Evolutionary conservation across 2,888 invertebrate species (phyloP).

Genomic region (Zaprionus bogoriensis): DNA sequence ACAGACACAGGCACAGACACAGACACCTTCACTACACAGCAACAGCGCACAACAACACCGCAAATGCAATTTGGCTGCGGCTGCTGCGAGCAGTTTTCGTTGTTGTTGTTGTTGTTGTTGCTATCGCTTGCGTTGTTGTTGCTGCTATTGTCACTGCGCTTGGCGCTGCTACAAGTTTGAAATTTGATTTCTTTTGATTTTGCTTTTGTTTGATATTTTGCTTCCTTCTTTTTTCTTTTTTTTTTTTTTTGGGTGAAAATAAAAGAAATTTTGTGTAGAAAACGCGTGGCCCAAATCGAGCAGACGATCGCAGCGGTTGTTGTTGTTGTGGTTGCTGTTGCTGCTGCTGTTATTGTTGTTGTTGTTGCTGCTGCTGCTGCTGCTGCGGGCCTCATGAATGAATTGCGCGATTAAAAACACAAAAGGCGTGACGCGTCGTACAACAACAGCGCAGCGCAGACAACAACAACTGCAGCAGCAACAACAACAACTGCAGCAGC

Average conservation of each 20-base stretch:
- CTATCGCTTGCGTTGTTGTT: conserved; percentile 31
- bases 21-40: conserved; percentile 22
- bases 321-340: conserved; percentile 19
- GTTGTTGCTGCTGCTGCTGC: conserved; percentile 8
- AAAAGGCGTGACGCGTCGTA: conserved; percentile 61
- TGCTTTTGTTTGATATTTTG: conserved; percentile 49
- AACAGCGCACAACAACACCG: conserved; percentile 7
- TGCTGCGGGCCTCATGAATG: conserved; percentile 57
- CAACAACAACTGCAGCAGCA: conserved; percentile 7
- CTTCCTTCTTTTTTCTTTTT: conserved; percentile 42
- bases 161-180: conserved; percentile 55
- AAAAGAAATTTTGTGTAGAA: conserved; percentile 62
- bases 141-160: conserved; percentile 26
- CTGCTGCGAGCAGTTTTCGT: conserved; percentile 29
- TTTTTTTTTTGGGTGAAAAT: conserved; percentile 44
- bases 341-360: neutral
- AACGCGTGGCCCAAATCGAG: conserved; percentile 53
- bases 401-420: conserved; percentile 60
- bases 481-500: conserved; percentile 6
- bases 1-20: conserved; percentile 41
- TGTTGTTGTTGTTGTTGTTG: conserved; percentile 26
- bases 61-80: conserved; percentile 41
- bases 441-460: conserved; percentile 22
- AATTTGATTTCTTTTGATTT: conserved; percentile 75
- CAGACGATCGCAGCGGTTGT: conserved; percentile 33